Base-by-base conservation (phyloP, 2,113 vertebrate species). In the Hylia prasina region DNA sequence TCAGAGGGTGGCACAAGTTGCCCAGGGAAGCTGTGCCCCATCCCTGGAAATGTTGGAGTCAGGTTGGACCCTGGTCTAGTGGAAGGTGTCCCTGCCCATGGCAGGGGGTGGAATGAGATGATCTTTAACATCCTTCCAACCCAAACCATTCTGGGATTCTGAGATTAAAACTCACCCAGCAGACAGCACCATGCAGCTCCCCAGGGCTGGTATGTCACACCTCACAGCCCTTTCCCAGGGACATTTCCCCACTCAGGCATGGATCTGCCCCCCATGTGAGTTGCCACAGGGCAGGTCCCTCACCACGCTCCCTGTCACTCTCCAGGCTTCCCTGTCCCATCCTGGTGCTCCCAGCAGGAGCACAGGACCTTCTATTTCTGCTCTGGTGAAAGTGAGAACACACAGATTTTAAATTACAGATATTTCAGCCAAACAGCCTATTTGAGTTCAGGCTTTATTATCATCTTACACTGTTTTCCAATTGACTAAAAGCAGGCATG, bases 181-280 rank as follows among this genome's bases (percentile, higher is more conserved):
- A 53, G 25, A 28, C 33, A 68, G 47, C 6, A 15, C 37, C 2
- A 9, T 3, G 23, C 61, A 75, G 5, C 19, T 37, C 56, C 15
- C 27, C 2, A 0, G 44, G 30, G 23, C 7, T 58, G 19, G n/a
- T 18, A 9, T 33, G 66, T 35, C 65, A 25, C 61, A 12, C 39
- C 47, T 17, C 1, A 0, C 31, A 12, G 51, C 2, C n/a, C 45
- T 33, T 48, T 20, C n/a, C 31, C 21, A 0, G 8, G 42, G 15
- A 4, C 15, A 3, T 58, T 58, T 35, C 56, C 23, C 22, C 56
- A 24, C n/a, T 25, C n/a, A 2, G 39, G 42, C 11, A 3, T 12
- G 47, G 77, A 15, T 77, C 39, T 53, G 13, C 33, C 48, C 37
- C 3, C 33, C 3, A 3, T 1, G 6, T 6, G 8, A 28, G 37